Evolutionary conservation across 1,140 invertebrate species (phyloP).

Genomic region (Zophobas morio): DNA sequence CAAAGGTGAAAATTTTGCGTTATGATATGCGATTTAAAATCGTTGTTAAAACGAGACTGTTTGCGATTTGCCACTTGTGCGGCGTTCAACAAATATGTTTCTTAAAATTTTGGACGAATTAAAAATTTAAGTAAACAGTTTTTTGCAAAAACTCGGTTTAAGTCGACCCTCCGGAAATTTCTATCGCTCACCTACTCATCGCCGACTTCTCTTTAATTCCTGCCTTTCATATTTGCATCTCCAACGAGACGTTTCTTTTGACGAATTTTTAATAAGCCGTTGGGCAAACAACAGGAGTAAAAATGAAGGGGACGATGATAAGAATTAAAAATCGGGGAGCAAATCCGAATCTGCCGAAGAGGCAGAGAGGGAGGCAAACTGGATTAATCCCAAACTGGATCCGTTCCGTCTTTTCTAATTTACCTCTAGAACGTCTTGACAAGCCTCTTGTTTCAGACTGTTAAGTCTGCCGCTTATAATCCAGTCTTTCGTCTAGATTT

Average conservation of each 20-base stretch:
- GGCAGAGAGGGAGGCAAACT: constrained; percentile 2
- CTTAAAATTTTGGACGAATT: too few species aligned
- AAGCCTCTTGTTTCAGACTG: constrained; percentile 35
- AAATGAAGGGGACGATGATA: background rate
- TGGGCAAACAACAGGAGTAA: constrained; percentile 8
- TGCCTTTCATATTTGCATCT: background rate
- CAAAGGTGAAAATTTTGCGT: background rate
- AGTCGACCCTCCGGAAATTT: too few species aligned
- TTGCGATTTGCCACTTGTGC: too few species aligned
- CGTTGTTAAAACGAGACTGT: too few species aligned
- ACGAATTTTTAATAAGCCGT: constrained; percentile 33
- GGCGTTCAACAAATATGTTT: too few species aligned
- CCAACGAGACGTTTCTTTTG: constrained; percentile 20
- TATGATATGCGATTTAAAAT: too few species aligned
- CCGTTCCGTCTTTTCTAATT: constrained; percentile 28
- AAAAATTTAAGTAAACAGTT: background rate
- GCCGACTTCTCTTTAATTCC: background rate
- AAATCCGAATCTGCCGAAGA: constrained; percentile 4
- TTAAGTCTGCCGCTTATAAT: constrained; percentile 32
- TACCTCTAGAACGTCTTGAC: constrained; percentile 4
- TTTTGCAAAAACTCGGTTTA: background rate
- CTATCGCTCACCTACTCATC: background rate
- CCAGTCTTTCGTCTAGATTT: constrained; percentile 9
- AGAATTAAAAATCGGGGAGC: constrained; percentile 5
- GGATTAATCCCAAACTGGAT: constrained; percentile 29